Base-by-base conservation (phyloP, 2,888 invertebrate genomes). In the Griposia aprilina region DNA sequence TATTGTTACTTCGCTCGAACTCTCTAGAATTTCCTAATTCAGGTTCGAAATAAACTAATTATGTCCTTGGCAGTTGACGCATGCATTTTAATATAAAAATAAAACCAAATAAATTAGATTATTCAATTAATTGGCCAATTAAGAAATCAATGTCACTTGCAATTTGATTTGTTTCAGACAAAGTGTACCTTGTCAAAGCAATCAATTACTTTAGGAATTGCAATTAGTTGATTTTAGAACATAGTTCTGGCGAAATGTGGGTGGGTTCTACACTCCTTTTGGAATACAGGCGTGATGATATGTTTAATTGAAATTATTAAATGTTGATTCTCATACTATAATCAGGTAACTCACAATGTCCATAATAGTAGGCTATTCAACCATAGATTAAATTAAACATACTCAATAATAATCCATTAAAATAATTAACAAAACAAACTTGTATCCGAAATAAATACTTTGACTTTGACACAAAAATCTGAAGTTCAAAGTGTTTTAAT, bases 381-480 rank as follows among this genome's bases (percentile, higher is more conserved):
- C 13, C 59, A 20, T 41, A 23, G 7, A 13, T 69, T 17, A 55
- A 75, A 50, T 23, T 20, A 48, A 41, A 60, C n/a, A 67, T 11
- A 17, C 30, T 59, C 15, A n/a, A 36, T 59, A 48, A 48, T 36
- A n/a, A 8, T 63, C 23, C 26, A 67, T 50, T 41, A 41, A 30
- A 50, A 80, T 59, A 13, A 41, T 76, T 23, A 36, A 36, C 23
- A 66, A 48, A 36, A 79, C 20, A 23, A 6, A 26, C 8, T 48
- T 65, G 7, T 36, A 8, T 7, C 30, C 11, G 36, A 67, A 26
- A 59, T 83, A 79, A 76, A 78, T 65, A 6, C 5, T 63, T 57
- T 82, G 78, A 63, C 78, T 82, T 78, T 83, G 83, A 83, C 78
- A 65, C n/a, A 57, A 57, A 76, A 77, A 65, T 45, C 45, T 45